Evolutionary conservation across 2,888 invertebrate species (phyloP), one percentile per base, ranked within the genome.

Genomic region (Aphrophora alni): DNA sequence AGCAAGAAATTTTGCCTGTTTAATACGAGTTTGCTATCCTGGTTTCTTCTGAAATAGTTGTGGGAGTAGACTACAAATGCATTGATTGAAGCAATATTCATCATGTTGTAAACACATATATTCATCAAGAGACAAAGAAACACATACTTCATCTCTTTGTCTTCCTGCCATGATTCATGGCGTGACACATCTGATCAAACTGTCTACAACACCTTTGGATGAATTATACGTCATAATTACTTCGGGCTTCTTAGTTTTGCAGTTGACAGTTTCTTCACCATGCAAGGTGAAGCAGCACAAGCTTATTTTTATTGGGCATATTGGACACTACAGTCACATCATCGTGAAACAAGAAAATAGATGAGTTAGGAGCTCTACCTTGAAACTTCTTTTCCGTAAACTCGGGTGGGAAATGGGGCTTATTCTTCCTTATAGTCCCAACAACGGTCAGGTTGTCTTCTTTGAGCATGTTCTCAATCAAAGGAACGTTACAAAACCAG

Each of bases 331-430:
- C 82, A 28, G 85, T 86, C 25, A 81, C 70, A 38, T 86, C 80
- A 44, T 85, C 81, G 76, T 85, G 84, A 82, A 84, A 85, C 10
- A 85, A 85, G 83, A 86, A 86, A 14, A 86, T 38, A 17, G 84
- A 83, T 24, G 85, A 83, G 72, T 81, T 82, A 51, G 82, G 82
- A 51, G 75, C 26, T 70, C 84, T 80, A 24, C 77, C 73, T 68
- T 72, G 21, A 38, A 51, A 82, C 81, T 83, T 83, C 44, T 75
- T 79, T 8, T 84, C 83, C 21, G 83, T 77, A 81, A 87, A 86
- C 79, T 85, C 85, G 69, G 70, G 4, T 25, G 87, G 87, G 75
- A 87, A 82, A 77, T 86, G 84, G 68, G 80, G 79, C 83, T 86
- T 87, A 77, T 86, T 83, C 78, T 83, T 83, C 25, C 68, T 72